Percentiles rank a stretch among this genome's conserved stretches.
phyloP scores from a whole-genome alignment of 2,797 vertebrate genomes.

The Rhincodon typus region DNA sequence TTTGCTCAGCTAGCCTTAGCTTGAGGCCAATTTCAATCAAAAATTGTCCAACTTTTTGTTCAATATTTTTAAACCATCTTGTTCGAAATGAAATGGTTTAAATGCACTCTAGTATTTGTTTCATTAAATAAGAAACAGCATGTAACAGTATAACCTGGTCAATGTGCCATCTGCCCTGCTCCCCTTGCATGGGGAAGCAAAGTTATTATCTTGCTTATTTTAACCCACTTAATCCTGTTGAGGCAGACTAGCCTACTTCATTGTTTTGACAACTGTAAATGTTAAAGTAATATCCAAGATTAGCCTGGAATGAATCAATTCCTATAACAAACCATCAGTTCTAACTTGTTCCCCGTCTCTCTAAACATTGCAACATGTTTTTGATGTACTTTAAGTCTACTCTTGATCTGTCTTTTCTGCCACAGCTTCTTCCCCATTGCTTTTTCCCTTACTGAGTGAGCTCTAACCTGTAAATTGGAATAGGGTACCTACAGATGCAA shows the following conservation, averaged over 20 bases:
- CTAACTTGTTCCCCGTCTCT: background rate
- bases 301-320: background rate
- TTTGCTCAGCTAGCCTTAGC: background rate
- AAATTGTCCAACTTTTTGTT: background rate
- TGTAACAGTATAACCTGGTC: background rate
- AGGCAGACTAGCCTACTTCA: background rate
- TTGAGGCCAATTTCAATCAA: background rate
- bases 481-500: background rate
- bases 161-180: background rate
- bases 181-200: background rate
- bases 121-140: background rate
- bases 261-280: background rate
- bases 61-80: background rate
- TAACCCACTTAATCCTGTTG: background rate
- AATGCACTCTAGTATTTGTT: background rate
- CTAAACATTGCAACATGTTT: background rate
- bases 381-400: background rate
- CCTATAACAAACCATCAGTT: background rate
- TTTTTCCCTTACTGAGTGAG: background rate
- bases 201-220: constrained; percentile 2
- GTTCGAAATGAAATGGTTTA: background rate
- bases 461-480: background rate
- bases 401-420: background rate
- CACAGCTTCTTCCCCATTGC: too few relatives aligned
- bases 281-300: background rate